Base-by-base conservation (phyloP, 2,113 vertebrate species). In the Helogale parvula region DNA sequence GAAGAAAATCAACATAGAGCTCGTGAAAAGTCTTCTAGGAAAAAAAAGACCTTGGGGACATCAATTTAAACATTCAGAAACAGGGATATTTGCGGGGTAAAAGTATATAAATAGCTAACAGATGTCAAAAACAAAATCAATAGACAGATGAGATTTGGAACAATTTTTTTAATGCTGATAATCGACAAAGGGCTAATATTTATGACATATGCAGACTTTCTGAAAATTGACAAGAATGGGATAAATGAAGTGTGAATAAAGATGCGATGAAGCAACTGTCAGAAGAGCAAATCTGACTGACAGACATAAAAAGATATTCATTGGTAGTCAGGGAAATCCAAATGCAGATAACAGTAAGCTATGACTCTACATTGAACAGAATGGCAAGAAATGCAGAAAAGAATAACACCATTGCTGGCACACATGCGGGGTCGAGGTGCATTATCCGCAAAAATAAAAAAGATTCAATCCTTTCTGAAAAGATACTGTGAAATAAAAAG, bases 21-120 rank as follows among this genome's bases (percentile, higher is more conserved):
- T 60, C 88, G 29, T 87, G 38, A 91, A 86, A 93, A 60, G 3
- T 54, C 57, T 52, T 88, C 35, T 7, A 86, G 71, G 19, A 60
- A 31, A 69, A 60, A 7, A 74, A 69, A 15, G 35, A 29, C 14
- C 7, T 88, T 50, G 71, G 6, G 47, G 13, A 27, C 38, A n/a
- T 85, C 74, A 89, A 86, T 76, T 60, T 93, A 71, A 96, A 86
- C 57, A 90, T 77, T 76, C 29, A 80, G 69, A 85, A 96, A 54
- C 31, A 45, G 4, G 3, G 4, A 89, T 11, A 1, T 5, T 72
- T 93, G 27, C 6, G 7, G 72, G 21, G 7, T 21, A 14, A 76
- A 52, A 65, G 41, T 7, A 66, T 31, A 84, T 52, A 84, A 82
- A 60, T 13, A 84, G 31, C 12, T 66, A 96, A 33, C 3, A 72